These are phyloP conservation scores for Nephrotoma appendiculata DNA, from an alignment of 2,888 invertebrate genomes.

Conservation along the genomic window DNA sequence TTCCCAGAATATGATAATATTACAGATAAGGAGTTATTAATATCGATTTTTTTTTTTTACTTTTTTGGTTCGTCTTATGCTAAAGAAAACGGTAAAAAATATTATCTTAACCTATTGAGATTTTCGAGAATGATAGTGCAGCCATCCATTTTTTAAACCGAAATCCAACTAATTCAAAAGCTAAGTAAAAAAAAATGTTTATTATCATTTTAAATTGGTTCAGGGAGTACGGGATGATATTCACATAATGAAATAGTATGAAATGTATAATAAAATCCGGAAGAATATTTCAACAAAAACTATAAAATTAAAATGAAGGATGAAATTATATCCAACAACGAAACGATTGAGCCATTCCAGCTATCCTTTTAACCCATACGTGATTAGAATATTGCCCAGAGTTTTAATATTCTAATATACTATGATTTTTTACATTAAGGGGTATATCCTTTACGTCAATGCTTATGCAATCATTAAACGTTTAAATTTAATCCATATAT, in stretches of 20 bases:
- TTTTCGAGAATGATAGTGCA: neutral
- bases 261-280: neutral
- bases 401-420: neutral
- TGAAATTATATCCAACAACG: neutral
- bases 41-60: neutral
- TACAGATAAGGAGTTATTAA: neutral
- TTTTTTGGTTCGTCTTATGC: neutral
- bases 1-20: neutral
- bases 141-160: neutral
- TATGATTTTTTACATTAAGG: neutral
- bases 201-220: neutral
- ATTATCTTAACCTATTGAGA: neutral
- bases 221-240: neutral
- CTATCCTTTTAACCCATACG: neutral
- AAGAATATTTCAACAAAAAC: neutral
- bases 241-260: neutral
- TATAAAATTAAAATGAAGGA: neutral
- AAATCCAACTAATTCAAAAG: neutral
- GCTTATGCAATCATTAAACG: neutral
- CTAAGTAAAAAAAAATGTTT: neutral
- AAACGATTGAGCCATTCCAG: neutral
- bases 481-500: neutral
- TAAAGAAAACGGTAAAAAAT: neutral
- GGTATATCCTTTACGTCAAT: neutral
- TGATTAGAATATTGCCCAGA: neutral